Percentiles rank a stretch among this genome's conserved stretches.
phyloP scores from a whole-genome alignment of 2,113 vertebrate species.

The Origma solitaria region DNA sequence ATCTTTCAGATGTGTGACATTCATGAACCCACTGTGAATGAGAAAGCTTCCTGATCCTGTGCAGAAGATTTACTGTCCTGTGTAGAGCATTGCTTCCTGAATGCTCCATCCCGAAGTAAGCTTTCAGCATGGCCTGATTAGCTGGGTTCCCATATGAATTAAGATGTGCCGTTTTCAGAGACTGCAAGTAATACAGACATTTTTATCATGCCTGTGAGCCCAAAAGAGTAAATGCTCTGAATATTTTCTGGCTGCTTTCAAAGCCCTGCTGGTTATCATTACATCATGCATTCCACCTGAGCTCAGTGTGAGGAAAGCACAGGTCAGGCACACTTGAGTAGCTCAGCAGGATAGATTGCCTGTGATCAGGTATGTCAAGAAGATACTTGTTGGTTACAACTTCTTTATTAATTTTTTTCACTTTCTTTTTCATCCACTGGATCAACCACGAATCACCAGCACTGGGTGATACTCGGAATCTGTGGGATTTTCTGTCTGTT shows the following conservation, averaged over 20 bases:
- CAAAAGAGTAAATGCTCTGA: neutral
- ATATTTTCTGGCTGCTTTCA: neutral
- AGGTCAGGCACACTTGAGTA: neutral
- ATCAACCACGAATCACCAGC: constrained; percentile 9
- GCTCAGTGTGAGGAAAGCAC: neutral
- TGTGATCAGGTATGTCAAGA: neutral
- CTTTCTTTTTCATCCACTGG: neutral
- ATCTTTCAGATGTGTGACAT: neutral
- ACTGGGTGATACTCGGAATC: neutral
- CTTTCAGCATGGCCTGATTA: neutral
- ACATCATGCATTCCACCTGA: neutral
- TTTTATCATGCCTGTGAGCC: neutral
- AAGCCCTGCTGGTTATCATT: neutral
- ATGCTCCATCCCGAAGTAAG: neutral
- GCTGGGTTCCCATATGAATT: neutral
- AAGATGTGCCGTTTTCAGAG: neutral
- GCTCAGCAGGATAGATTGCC: neutral
- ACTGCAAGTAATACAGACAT: neutral
- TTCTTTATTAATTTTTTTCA: neutral
- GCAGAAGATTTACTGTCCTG: neutral
- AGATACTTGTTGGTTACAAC: neutral
- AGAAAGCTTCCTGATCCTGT: neutral
- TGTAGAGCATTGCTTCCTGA: neutral
- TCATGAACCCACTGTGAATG: neutral
- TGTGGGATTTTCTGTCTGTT: constrained; percentile 31